Conservation (phyloP, 2,797 vertebrate genomes). For the Eleutherodactylus coqui region DNA sequence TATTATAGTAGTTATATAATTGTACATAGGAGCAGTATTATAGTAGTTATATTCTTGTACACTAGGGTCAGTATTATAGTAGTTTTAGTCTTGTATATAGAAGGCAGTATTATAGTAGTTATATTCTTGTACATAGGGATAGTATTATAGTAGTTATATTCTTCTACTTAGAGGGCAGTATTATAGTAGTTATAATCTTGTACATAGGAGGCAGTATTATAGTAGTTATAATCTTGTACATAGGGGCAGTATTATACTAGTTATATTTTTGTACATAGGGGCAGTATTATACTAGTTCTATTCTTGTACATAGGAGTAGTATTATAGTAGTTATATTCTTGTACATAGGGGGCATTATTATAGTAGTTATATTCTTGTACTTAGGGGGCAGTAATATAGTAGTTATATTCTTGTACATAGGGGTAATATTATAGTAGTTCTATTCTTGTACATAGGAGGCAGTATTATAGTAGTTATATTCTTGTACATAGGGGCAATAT, state of each 20-base stretch:
- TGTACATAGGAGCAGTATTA: too few relatives aligned
- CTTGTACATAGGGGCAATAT: neutral
- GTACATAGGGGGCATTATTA: conserved; percentile 14
- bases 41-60: too few relatives aligned
- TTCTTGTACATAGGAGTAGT: conserved; percentile 18
- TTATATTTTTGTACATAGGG: neutral
- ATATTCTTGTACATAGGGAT: conserved; percentile 3
- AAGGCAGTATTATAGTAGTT: conserved; percentile 9
- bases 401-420: neutral
- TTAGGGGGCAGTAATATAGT: conserved; percentile 10
- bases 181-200: conserved; percentile 11
- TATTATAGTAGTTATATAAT: too few relatives aligned
- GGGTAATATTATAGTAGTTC: neutral
- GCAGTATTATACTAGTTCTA: conserved; percentile 12
- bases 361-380: conserved; percentile 12
- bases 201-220: neutral
- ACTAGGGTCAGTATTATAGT: conserved; percentile 5
- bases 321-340: conserved; percentile 28
- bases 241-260: conserved; percentile 11
- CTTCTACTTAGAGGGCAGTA: neutral
- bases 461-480: conserved; percentile 10
- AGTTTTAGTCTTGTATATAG: conserved; percentile 2
- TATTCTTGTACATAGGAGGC: neutral
- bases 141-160: too few relatives aligned
- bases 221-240: conserved; percentile 21